phyloP scores from a whole-genome alignment of 2,797 vertebrate species.

The Crenuchus spilurus region DNA sequence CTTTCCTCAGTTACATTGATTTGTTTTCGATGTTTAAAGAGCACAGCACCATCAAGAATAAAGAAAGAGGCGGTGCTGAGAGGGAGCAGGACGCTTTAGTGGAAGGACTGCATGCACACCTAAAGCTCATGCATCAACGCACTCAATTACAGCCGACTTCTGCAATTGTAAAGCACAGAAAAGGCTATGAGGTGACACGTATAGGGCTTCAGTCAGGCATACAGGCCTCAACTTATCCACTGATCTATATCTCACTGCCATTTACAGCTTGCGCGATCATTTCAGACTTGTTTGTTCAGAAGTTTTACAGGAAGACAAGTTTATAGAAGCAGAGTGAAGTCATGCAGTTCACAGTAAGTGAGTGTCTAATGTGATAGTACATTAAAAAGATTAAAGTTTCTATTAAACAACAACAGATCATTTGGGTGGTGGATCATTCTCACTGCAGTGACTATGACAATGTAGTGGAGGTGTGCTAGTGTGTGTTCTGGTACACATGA shows the following conservation, averaged over 20 bases:
- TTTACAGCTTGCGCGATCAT: constrained; percentile 57
- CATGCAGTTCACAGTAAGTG: background rate
- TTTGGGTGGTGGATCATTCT: too few species aligned
- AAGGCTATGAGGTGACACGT: constrained; percentile 70
- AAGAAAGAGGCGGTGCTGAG: constrained; percentile 60
- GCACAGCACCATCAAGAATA: constrained; percentile 57
- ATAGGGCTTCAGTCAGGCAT: constrained; percentile 63
- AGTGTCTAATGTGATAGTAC: background rate
- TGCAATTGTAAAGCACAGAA: constrained; percentile 67
- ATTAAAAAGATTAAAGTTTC: background rate
- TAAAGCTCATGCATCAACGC: constrained; percentile 74
- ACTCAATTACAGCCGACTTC: constrained; percentile 78
- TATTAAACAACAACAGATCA: too few species aligned
- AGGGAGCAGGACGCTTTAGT: constrained; percentile 67
- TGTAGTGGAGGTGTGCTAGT: too few species aligned
- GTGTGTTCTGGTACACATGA: too few species aligned
- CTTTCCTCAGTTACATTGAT: constrained; percentile 76
- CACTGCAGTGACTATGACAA: too few species aligned
- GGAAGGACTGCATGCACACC: constrained; percentile 72
- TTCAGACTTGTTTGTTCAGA: constrained; percentile 46
- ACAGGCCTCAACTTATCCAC: constrained; percentile 57
- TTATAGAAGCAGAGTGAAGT: background rate
- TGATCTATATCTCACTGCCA: constrained; percentile 21
- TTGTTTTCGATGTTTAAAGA: constrained; percentile 65
- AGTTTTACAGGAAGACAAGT: background rate